Conservation (phyloP, 2,797 vertebrate genomes). For the Peromyscus attwateri region DNA sequence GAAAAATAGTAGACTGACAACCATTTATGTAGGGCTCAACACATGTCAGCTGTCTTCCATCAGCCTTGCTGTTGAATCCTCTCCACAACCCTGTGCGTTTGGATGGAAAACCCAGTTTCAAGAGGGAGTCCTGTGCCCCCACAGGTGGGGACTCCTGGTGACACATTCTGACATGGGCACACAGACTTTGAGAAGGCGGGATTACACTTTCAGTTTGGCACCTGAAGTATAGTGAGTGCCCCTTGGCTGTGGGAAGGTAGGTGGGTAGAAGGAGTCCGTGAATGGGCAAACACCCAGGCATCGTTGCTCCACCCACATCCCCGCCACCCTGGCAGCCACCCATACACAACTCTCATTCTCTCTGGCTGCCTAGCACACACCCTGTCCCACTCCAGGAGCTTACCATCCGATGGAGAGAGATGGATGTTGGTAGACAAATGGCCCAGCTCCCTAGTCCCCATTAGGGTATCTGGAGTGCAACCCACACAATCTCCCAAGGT, state of each 20-base stretch:
- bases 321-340: background rate
- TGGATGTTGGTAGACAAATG: background rate
- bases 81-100: background rate
- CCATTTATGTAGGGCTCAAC: background rate
- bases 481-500: background rate
- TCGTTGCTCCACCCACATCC: fast-evolving
- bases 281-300: no score
- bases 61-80: background rate
- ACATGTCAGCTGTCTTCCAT: background rate
- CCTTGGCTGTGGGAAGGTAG: background rate
- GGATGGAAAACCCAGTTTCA: background rate
- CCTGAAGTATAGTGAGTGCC: background rate
- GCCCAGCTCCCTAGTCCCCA: background rate
- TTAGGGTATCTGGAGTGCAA: fast-evolving
- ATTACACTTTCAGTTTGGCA: background rate
- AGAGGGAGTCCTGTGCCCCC: background rate
- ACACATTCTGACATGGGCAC: background rate
- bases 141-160: background rate
- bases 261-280: background rate
- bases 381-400: background rate
- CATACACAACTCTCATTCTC: no score
- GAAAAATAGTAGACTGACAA: background rate
- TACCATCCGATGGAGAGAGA: background rate
- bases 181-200: background rate
- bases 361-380: background rate